Evolutionary conservation across 2,113 vertebrate species (phyloP), one percentile per base, ranked within the genome.

Genomic region (Sclerurus mexicanus): DNA sequence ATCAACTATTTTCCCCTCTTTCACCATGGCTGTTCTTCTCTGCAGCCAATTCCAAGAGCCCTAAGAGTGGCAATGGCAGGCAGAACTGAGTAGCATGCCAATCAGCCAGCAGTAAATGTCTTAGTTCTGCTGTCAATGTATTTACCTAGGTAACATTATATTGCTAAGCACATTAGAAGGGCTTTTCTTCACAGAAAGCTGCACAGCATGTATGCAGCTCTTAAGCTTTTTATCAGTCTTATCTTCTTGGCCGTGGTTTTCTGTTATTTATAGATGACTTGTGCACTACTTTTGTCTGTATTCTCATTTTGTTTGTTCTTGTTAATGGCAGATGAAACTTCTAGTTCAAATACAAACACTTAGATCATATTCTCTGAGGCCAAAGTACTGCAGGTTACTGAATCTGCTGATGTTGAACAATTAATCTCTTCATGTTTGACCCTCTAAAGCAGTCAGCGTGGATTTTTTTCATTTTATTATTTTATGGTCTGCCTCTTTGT

Each of bases 321-420:
- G 46, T 72, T 94, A 95, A 87, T 28, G 35, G 67, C 59, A 93
- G 42, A 88, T 60, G 75, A 95, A 93, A 85, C 71, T 28, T 91
- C 20, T 53, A 83, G 37, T 37, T 94, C 53, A 77, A 75, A 83
- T 58, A 39, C 42, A 84, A 89, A 82, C 66, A 66, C 24, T 56
- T 46, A n/a, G 30, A 67, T 62, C 67, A 40, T n/a, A 85, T 53
- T 74, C 77, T 87, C 46, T 40, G 25, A 90, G 60, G 53, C 50
- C 37, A 86, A 94, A n/a, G 47, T 66, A 83, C 58, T 77, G 53
- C 46, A 77, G 23, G 37, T 75, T 92, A 76, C 28, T 10, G 46
- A 77, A 35, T 46, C 55, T 85, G 62, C 28, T 71, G 59, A 64
- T 23, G n/a, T 19, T 80, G 66, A 84, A 77, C n/a, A 53, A 88